Base-by-base conservation (phyloP, 2,113 vertebrate species). In the Bufo bufo region DNA sequence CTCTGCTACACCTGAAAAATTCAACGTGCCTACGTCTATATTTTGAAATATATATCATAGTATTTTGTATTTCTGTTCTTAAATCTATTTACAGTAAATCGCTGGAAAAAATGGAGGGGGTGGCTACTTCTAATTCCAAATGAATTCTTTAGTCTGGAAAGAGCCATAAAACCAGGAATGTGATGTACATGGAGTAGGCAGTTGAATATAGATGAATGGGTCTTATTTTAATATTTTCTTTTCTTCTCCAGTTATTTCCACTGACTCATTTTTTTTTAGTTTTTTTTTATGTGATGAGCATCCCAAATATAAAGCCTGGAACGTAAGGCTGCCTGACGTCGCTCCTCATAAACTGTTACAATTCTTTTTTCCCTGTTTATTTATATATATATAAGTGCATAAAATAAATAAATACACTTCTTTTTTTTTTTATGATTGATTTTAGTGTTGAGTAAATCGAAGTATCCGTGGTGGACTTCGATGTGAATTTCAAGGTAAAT, bases 301-400 rank as follows among this genome's bases (percentile, higher is more conserved):
- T 91, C 92, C 91, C 90, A 91, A 91, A 90, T 90, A 91, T 92
- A n/a, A 90, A 91, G 90, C 91, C 0, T 49, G 47, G 72, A 93
- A 90, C 88, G 89, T 90, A 94, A 91, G 49, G 11, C 50, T 11
- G 20, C 20, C 58, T 59, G n/a, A 16, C 50, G 59, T 58, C 52
- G 59, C 6, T 58, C n/a, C 0, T 14, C 10, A 20, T 4, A n/a
- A 23, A 23, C n/a, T 8, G 20, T 52, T n/a, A n/a, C 11, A 52
- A n/a, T 56, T 54, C 4, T n/a, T n/a, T n/a, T n/a, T n/a, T n/a
- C n/a, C n/a, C n/a, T n/a, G n/a, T n/a, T n/a, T n/a, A n/a, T n/a
- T n/a, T n/a, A n/a, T n/a, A n/a, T n/a, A n/a, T n/a, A n/a, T n/a
- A n/a, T n/a, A n/a, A n/a, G n/a, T n/a, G n/a, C n/a, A n/a, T n/a